Evolutionary conservation across 2,113 vertebrate species (phyloP).

Genomic region (Upupa epops): DNA sequence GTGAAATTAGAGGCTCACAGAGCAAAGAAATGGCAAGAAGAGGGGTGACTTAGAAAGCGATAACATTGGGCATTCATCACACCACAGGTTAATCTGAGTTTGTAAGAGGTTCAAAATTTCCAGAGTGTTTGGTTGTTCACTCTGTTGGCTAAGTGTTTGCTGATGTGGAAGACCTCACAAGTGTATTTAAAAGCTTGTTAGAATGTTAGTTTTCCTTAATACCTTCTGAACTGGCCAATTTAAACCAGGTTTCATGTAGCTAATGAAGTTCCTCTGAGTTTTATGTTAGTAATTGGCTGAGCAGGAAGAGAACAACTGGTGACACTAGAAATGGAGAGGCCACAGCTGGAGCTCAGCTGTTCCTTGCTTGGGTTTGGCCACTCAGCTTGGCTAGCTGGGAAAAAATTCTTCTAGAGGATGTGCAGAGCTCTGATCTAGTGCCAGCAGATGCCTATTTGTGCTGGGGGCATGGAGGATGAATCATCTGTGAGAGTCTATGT

Average conservation of each 20-base stretch:
- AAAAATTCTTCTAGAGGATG: accelerated
- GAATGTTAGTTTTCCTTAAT: background rate
- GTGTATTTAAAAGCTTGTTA: background rate
- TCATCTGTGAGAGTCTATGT: background rate
- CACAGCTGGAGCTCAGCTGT: background rate
- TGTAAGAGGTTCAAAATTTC: slow-evolving; percentile 60
- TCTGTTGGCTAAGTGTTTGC: slow-evolving; percentile 63
- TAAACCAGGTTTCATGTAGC: slow-evolving; percentile 1
- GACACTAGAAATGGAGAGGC: background rate
- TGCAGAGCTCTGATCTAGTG: background rate
- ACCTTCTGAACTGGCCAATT: background rate
- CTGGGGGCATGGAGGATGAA: accelerated
- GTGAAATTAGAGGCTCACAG: slow-evolving; percentile 23
- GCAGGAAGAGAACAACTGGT: background rate
- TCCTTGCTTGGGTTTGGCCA: background rate
- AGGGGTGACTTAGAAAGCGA: slow-evolving; percentile 11
- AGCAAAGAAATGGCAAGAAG: slow-evolving; percentile 22
- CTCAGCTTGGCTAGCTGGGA: background rate
- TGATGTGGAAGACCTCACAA: slow-evolving; percentile 59
- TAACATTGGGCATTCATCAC: slow-evolving; percentile 9
- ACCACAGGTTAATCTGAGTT: slow-evolving; percentile 50
- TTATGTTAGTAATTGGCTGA: background rate
- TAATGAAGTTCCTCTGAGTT: slow-evolving; percentile 5
- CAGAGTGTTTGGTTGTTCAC: slow-evolving; percentile 52
- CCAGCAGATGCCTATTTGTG: background rate